phyloP scores from a whole-genome alignment of 2,888 invertebrate species.

The Noctua fimbriata region DNA sequence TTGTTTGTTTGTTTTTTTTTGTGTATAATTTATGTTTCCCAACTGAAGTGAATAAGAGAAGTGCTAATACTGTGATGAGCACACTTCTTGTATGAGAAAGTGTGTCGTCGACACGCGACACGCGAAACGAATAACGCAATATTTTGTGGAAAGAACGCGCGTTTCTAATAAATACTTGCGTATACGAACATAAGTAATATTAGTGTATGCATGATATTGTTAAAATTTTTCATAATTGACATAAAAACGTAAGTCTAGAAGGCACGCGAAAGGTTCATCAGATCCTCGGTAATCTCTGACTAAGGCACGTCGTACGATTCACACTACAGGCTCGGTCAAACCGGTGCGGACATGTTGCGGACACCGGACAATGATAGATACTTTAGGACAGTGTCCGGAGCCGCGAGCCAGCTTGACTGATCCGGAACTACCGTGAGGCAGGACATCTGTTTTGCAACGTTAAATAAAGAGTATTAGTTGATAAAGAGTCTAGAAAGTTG shows the following conservation, averaged over 20 bases:
- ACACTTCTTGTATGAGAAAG: not conserved
- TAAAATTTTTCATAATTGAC: conserved; percentile 41
- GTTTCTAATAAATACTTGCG: not conserved
- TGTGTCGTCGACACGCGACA: not conserved
- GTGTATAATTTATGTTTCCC: not conserved
- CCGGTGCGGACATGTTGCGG: not conserved
- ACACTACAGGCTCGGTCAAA: conserved; percentile 62
- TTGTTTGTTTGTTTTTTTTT: too few species aligned
- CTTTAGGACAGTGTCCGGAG: not conserved
- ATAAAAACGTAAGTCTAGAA: conserved; percentile 73
- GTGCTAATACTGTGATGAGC: too few species aligned
- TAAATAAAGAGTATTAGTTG: conserved; percentile 17
- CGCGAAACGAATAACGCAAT: not conserved
- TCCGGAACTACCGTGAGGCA: conserved; percentile 51
- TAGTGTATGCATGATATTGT: conserved; percentile 19
- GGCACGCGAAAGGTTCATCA: conserved; percentile 82
- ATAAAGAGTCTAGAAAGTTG: not conserved
- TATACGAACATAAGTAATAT: not conserved
- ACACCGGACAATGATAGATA: not conserved
- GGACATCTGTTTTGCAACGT: conserved; percentile 6
- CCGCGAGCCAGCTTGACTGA: not conserved
- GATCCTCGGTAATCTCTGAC: conserved; percentile 84
- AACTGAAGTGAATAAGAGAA: not conserved
- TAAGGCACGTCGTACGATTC: conserved; percentile 82
- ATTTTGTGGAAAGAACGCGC: not conserved